A percentile compares a stretch with the other conserved stretches of the same genome.
phyloP scores from a whole-genome alignment of 2,113 vertebrate genomes.

The Aspidoscelis tigris region DNA sequence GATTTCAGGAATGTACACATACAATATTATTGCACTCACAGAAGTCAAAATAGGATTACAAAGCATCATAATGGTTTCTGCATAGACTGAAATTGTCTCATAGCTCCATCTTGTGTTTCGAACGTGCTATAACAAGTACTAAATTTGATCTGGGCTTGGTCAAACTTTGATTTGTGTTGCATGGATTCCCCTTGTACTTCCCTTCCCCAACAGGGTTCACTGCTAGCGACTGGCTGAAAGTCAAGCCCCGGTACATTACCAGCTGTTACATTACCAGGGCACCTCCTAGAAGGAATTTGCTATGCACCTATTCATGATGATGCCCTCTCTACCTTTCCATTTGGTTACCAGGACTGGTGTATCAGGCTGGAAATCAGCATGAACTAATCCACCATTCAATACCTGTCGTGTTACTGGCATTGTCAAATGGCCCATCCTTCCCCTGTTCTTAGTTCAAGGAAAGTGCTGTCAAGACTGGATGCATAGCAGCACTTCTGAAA shows the following conservation, averaged over 20 bases:
- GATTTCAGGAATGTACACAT: background rate
- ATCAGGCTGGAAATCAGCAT: background rate
- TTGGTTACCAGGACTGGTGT: background rate
- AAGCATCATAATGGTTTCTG: background rate
- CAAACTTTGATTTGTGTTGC: background rate
- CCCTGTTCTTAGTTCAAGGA: no score
- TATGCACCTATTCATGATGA: no score
- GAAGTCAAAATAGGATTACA: no score
- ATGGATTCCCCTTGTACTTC: background rate
- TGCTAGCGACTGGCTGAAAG: background rate
- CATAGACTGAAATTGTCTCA: background rate
- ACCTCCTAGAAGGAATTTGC: no score
- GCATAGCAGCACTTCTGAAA: no score
- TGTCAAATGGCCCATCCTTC: no score
- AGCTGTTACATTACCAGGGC: background rate
- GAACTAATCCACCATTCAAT: background rate
- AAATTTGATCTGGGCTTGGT: background rate
- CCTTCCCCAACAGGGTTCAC: no score
- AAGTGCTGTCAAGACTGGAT: no score
- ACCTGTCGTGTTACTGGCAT: no score
- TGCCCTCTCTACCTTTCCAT: no score
- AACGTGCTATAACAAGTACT: background rate
- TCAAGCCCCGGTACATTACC: background rate
- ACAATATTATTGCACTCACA: no score
- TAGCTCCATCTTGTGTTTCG: constrained; percentile 11